Conservation (phyloP, 2,113 vertebrate species). For the Varanus komodoensis region DNA sequence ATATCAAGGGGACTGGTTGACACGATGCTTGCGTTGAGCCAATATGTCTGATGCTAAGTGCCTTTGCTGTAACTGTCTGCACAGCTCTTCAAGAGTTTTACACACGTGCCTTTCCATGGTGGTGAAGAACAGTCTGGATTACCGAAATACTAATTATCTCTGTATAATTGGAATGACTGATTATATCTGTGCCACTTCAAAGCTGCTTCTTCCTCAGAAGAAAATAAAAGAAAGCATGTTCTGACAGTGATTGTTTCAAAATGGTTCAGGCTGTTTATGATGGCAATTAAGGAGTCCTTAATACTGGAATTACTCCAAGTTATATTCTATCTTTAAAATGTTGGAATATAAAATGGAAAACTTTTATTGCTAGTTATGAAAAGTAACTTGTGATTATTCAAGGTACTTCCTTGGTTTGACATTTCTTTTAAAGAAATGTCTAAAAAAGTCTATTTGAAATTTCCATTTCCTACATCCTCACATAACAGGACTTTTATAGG, state of each 20-base stretch:
- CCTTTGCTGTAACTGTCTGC: not conserved
- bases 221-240: conserved; percentile 52
- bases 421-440: rapidly evolving
- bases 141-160: conserved; percentile 46
- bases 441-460: not conserved
- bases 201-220: conserved; percentile 51
- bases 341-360: conserved; percentile 31
- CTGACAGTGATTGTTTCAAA: conserved; percentile 55
- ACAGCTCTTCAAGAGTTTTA: not conserved
- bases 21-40: not conserved
- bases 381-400: conserved; percentile 41
- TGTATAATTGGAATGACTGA: conserved; percentile 39
- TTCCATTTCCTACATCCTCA: not conserved
- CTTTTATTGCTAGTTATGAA: conserved; percentile 35
- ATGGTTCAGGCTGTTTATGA: conserved; percentile 32
- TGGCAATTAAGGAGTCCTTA: conserved; percentile 50
- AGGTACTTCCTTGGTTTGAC: not conserved
- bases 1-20: not conserved
- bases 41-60: too few species aligned
- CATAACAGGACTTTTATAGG: not conserved
- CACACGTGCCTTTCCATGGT: conserved; percentile 31
- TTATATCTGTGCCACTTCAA: conserved; percentile 56
- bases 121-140: conserved; percentile 24
- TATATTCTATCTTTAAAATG: conserved; percentile 42
- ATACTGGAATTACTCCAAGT: conserved; percentile 54